phyloP scores from a whole-genome alignment of 2,888 invertebrate genomes.

The Eilema caniola region DNA sequence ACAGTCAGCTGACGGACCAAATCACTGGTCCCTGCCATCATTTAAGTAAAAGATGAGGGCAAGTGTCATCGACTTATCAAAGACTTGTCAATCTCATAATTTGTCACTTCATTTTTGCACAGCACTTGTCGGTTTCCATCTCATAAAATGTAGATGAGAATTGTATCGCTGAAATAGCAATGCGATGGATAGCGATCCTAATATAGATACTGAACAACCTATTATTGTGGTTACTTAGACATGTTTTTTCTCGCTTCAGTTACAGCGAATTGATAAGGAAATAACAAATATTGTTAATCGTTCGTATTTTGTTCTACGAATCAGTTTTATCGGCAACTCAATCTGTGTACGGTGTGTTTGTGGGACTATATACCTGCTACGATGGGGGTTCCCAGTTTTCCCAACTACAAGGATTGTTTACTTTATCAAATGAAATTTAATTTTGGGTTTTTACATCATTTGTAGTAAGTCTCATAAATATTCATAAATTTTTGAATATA shows the following conservation, averaged over 20 bases:
- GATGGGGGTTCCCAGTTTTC: constrained; percentile 23
- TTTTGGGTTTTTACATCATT: neutral
- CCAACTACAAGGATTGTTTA: neutral
- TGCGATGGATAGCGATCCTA: constrained; percentile 5
- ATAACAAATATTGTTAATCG: constrained; percentile 23
- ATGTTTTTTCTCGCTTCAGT: constrained; percentile 34
- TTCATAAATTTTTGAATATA: neutral
- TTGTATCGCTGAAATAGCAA: neutral
- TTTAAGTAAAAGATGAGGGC: too few species aligned
- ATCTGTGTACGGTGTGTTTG: constrained; percentile 12
- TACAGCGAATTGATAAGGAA: constrained; percentile 44
- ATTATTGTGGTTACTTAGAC: constrained; percentile 46
- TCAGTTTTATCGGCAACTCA: constrained; percentile 32
- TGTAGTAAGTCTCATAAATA: neutral
- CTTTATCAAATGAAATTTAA: neutral
- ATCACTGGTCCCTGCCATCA: too few species aligned
- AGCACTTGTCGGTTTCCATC: too few species aligned
- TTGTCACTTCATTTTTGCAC: too few species aligned
- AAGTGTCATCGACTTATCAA: too few species aligned
- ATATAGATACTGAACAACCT: constrained; percentile 10
- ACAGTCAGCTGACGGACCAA: too few species aligned
- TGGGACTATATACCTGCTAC: neutral
- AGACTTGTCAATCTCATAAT: too few species aligned
- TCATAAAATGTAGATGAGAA: neutral
- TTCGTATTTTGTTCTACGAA: constrained; percentile 41